These are phyloP conservation scores for Sebastolobus alascanus DNA, from an alignment of 2,797 vertebrate species.

Conservation along the genomic window DNA sequence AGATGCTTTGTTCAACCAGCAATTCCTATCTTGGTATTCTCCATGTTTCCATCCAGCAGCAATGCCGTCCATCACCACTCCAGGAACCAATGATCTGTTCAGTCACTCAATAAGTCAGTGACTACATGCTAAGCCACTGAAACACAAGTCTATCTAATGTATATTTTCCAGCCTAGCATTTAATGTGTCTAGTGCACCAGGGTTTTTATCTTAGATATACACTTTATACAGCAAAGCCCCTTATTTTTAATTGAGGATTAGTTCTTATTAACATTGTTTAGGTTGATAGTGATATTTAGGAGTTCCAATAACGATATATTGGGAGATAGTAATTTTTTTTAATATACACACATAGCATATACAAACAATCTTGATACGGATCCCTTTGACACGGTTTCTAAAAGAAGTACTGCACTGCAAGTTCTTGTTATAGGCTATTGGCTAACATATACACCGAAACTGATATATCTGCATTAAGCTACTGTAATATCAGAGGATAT, in stretches of 20 bases:
- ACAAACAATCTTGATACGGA: too few species aligned
- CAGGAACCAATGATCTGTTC: not conserved
- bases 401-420: too few species aligned
- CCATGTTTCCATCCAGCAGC: constrained; percentile 7
- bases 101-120: not conserved
- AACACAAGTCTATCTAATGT: not conserved
- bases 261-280: not conserved
- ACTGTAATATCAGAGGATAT: not conserved
- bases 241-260: not conserved
- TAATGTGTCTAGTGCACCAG: not conserved
- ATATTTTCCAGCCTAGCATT: not conserved
- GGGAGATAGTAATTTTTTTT: not conserved
- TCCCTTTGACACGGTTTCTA: too few species aligned
- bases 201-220: not conserved
- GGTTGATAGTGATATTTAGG: not conserved
- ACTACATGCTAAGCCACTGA: not conserved
- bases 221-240: not conserved
- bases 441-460: not conserved
- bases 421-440: too few species aligned
- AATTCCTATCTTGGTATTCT: not conserved
- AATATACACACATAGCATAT: not conserved
- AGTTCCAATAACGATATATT: not conserved
- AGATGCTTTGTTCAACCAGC: constrained; percentile 33
- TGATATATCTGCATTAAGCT: not conserved
- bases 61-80: not conserved